Conservation (phyloP, 2,113 vertebrate species). For the Perca schrenkii region DNA sequence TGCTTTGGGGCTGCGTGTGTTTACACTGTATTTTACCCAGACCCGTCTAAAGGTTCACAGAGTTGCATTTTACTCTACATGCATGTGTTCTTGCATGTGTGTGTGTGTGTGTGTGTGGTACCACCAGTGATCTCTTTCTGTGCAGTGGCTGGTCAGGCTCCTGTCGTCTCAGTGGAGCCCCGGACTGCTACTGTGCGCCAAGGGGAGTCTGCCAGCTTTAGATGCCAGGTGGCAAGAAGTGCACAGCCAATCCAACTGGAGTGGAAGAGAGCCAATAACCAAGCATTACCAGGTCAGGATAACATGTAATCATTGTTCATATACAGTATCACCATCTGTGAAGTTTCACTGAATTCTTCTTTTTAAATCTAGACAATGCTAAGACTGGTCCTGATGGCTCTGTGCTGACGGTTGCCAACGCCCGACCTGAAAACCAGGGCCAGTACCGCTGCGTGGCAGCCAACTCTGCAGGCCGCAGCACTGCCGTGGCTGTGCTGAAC, state of each 20-base stretch:
- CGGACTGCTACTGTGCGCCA: constrained; percentile 84
- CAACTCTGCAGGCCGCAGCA: constrained; percentile 83
- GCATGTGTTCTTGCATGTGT: constrained; percentile 1
- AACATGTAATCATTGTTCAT: neutral
- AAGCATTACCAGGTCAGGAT: constrained; percentile 59
- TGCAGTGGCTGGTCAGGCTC: constrained; percentile 84
- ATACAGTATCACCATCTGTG: neutral
- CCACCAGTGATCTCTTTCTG: constrained; percentile 16
- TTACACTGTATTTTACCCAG: constrained; percentile 38
- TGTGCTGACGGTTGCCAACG: constrained; percentile 84
- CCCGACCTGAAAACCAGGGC: constrained; percentile 87
- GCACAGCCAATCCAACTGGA: constrained; percentile 84
- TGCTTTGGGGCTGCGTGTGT: constrained; percentile 59
- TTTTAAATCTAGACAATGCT: constrained; percentile 85
- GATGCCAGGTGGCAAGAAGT: constrained; percentile 83
- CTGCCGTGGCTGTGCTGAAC: constrained; percentile 84
- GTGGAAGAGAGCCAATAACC: constrained; percentile 87
- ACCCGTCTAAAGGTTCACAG: constrained; percentile 63
- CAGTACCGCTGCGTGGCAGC: constrained; percentile 91
- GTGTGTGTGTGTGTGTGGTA: constrained; percentile 16
- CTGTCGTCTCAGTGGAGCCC: constrained; percentile 89
- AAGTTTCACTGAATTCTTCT: neutral
- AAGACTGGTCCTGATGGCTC: constrained; percentile 88
- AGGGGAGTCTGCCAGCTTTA: constrained; percentile 89
- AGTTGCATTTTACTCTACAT: constrained; percentile 7